Base-by-base conservation (phyloP, 2,113 vertebrate species). In the Lagopus leucura region DNA sequence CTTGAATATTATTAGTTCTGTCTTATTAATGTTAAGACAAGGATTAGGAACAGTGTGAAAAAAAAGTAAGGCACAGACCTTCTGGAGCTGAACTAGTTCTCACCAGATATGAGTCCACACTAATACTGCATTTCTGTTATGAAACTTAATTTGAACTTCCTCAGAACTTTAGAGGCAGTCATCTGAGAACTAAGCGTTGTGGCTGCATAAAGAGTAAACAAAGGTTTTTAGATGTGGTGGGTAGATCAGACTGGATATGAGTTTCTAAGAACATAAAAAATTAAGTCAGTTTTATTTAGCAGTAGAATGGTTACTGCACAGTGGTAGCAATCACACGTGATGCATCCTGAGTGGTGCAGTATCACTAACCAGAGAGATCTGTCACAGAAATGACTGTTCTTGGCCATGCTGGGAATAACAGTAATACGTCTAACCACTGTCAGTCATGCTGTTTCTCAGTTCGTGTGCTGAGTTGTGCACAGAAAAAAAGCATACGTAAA, bases 241-340 rank as follows among this genome's bases (percentile, higher is more conserved):
- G 75, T n/a, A 85, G 71, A 92, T 92, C 64, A 82, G 71, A 70
- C 8, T 80, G 34, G 32, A 24, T 79, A 61, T 10, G 71, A 82
- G 42, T 92, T 57, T 91, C 50, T 85, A 85, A 92, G 87, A 87
- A 92, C 32, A 19, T 67, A 45, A 28, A 80, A 66, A 87, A 93
- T 89, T 70, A 63, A 83, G 45, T 82, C 45, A 22, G 45, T 67
- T 94, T 85, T 91, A 89, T 93, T 91, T 93, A 95, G 34, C 34
- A 66, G 24, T 28, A 74, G 67, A 82, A 87, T 1, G 1, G 47
- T 92, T 92, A 74, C 55, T 74, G 50, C 47, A 21, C 24, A 32
- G 70, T 4, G 52, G 67, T 81, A 91, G 19, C 34, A 52, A 52
- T 40, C 25, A 7, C 50, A 7, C 0, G 2, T 85, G 84, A 75